phyloP scores from a whole-genome alignment of 2,888 invertebrate genomes.

The Oconnorella tubifera region DNA sequence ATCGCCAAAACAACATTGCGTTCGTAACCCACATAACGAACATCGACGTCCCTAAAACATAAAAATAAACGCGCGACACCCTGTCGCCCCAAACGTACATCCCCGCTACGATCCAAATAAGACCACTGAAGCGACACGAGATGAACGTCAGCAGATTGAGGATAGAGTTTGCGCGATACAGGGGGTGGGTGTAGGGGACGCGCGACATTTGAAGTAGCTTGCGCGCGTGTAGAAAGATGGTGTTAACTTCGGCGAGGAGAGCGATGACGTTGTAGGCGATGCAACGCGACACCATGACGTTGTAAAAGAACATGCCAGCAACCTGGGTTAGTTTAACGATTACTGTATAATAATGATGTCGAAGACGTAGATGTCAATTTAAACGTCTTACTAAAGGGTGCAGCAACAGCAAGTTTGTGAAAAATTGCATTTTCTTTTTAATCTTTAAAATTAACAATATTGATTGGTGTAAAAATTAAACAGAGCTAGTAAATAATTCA shows the following conservation, averaged over 20 bases:
- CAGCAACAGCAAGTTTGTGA: too few relatives aligned
- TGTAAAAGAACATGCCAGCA: constrained; percentile 49
- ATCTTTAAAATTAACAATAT: too few relatives aligned
- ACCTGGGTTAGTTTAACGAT: too few relatives aligned
- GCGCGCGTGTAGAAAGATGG: constrained; percentile 52
- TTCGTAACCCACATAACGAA: constrained; percentile 47
- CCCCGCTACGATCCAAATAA: constrained; percentile 41
- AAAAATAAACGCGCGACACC: constrained; percentile 41
- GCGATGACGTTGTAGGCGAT: constrained; percentile 51
- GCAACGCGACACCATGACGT: constrained; percentile 43
- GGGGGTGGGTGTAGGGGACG: constrained; percentile 38
- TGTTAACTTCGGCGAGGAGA: constrained; percentile 52
- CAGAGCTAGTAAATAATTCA: too few relatives aligned
- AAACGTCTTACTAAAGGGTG: too few relatives aligned
- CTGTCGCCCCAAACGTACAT: constrained; percentile 39
- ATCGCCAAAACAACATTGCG: constrained; percentile 49
- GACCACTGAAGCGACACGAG: constrained; percentile 42
- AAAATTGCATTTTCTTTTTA: too few relatives aligned
- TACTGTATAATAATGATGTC: too few relatives aligned
- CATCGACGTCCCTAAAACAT: constrained; percentile 37
- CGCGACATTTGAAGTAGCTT: constrained; percentile 51
- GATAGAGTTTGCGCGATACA: constrained; percentile 43
- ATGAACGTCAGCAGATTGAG: constrained; percentile 49
- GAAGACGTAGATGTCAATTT: too few relatives aligned
- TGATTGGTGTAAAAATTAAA: too few relatives aligned